Evolutionary conservation across 2,797 vertebrate genomes (phyloP).

Genomic region (Onychomys torridus): DNA sequence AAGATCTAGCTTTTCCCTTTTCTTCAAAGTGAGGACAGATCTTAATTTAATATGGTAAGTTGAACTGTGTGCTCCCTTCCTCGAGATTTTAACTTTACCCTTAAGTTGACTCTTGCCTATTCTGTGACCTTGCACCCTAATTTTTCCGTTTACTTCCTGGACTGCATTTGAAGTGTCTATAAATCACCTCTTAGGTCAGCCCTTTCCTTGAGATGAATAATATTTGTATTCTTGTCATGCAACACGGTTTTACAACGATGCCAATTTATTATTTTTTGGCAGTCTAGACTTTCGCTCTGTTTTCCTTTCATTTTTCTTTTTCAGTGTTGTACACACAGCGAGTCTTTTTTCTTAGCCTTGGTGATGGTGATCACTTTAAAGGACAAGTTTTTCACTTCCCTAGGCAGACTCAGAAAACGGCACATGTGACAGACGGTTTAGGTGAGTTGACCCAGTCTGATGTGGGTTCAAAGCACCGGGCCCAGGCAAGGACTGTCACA

Average conservation of each 20-base stretch:
- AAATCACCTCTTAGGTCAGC: slow-evolving; percentile 65
- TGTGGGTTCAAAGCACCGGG: background rate
- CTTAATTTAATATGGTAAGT: slow-evolving; percentile 74
- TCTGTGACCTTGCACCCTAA: slow-evolving; percentile 32
- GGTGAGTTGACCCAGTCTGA: background rate
- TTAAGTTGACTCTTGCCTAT: slow-evolving; percentile 65
- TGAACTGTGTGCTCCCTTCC: slow-evolving; percentile 58
- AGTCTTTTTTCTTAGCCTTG: slow-evolving; percentile 47
- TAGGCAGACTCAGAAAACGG: background rate
- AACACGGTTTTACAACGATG: slow-evolving; percentile 68
- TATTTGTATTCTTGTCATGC: slow-evolving; percentile 73
- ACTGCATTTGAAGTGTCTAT: slow-evolving; percentile 61
- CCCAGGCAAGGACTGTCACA: background rate
- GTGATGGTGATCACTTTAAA: slow-evolving; percentile 16
- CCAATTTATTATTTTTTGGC: slow-evolving; percentile 68
- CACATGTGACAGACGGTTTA: background rate
- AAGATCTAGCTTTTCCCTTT: slow-evolving; percentile 21
- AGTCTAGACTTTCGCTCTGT: slow-evolving; percentile 51
- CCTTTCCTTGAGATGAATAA: slow-evolving; percentile 71
- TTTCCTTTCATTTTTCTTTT: slow-evolving; percentile 40
- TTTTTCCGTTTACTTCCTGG: slow-evolving; percentile 79
- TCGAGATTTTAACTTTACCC: slow-evolving; percentile 73
- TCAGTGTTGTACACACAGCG: slow-evolving; percentile 46
- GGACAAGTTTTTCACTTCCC: background rate
- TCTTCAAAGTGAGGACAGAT: slow-evolving; percentile 68